Evolutionary conservation across 1,140 invertebrate species (phyloP).

Genomic region (Hylaeus volcanicus): DNA sequence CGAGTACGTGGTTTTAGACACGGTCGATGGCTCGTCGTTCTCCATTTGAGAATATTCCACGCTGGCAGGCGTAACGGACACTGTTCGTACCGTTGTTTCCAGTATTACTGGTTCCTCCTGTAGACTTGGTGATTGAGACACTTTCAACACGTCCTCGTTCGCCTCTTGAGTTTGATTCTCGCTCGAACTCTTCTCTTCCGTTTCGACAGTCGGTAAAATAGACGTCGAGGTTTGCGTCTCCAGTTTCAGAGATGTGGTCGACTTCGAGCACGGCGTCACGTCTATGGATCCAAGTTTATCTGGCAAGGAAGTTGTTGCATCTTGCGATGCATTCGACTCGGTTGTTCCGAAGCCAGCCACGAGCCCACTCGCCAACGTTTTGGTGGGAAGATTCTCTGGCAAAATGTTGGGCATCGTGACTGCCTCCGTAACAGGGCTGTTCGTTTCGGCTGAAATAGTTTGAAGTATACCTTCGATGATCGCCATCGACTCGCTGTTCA

Average conservation of each 20-base stretch:
- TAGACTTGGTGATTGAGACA: background rate
- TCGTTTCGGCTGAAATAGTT: background rate
- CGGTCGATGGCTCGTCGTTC: background rate
- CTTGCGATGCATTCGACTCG: background rate
- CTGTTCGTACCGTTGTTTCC: background rate
- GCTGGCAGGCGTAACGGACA: background rate
- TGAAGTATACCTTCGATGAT: conserved; percentile 11
- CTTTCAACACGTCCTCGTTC: background rate
- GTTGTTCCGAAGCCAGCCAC: background rate
- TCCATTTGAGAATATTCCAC: background rate
- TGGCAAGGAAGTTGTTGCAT: too few relatives aligned
- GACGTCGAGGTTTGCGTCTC: background rate
- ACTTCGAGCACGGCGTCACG: background rate
- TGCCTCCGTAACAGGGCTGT: background rate
- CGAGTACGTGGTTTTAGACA: background rate
- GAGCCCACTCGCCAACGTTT: conserved; percentile 20
- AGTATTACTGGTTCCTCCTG: background rate
- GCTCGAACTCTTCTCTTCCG: background rate
- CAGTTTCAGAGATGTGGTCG: too few relatives aligned
- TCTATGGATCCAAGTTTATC: background rate
- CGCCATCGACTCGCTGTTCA: background rate
- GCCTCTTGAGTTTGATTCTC: background rate
- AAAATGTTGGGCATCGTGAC: background rate
- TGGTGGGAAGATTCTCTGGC: background rate
- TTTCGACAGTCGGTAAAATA: background rate